phyloP scores from a whole-genome alignment of 2,797 vertebrate genomes.

The Steatocranus sp. region DNA sequence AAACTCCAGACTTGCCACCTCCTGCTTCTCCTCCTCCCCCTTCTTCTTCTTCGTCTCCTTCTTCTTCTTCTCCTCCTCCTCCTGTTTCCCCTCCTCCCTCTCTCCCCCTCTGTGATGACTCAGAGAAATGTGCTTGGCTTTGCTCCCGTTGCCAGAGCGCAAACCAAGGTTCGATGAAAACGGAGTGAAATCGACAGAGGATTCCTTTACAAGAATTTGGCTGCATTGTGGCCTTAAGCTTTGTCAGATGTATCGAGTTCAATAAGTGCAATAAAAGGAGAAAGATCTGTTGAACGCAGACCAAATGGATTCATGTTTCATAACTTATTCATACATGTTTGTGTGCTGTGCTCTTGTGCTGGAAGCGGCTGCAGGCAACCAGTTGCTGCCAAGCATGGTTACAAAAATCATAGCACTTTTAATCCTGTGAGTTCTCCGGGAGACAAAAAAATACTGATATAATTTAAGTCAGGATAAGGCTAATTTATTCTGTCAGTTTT shows the following conservation, averaged over 20 bases:
- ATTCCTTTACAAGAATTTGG: constrained; percentile 51
- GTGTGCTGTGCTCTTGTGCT: constrained; percentile 2
- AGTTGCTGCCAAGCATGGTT: constrained; percentile 17
- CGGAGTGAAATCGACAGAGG: constrained; percentile 53
- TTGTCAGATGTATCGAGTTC: constrained; percentile 53
- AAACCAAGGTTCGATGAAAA: constrained; percentile 56
- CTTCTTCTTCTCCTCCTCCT: background rate
- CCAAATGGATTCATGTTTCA: constrained; percentile 25
- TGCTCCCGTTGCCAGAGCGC: constrained; percentile 44
- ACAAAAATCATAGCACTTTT: constrained; percentile 4
- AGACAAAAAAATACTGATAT: constrained; percentile 8
- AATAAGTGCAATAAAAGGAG: constrained; percentile 38
- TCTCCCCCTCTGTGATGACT: constrained; percentile 60
- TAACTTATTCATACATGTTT: constrained; percentile 20
- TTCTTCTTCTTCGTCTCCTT: background rate
- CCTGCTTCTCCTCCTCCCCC: constrained; percentile 35
- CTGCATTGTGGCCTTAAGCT: constrained; percentile 34
- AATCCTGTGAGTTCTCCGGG: background rate
- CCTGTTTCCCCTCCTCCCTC: background rate
- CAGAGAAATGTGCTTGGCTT: constrained; percentile 77
- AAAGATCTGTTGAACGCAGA: constrained; percentile 4
- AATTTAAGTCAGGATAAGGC: background rate
- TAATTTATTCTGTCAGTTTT: constrained; percentile 2
- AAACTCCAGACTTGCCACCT: constrained; percentile 65
- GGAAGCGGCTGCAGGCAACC: constrained; percentile 18